Evolutionary conservation across 2,797 vertebrate genomes (phyloP).

Genomic region (Garrulus glandarius): DNA sequence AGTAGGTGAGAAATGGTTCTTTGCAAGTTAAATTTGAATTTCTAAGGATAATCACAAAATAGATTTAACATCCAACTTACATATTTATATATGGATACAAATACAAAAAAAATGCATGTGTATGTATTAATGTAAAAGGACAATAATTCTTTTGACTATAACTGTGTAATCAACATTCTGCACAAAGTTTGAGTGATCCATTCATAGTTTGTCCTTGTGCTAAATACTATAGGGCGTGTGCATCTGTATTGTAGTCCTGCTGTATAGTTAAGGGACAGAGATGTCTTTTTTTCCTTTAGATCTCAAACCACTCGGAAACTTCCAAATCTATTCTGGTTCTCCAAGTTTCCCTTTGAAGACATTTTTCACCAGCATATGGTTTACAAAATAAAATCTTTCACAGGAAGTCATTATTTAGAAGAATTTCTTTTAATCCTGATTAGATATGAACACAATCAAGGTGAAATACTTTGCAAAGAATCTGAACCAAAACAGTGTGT

Average conservation of each 20-base stretch:
- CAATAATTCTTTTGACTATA: background rate
- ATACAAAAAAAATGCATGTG: background rate
- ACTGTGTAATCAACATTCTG: background rate
- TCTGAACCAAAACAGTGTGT: background rate
- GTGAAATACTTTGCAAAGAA: background rate
- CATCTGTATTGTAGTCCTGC: background rate
- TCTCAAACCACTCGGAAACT: background rate
- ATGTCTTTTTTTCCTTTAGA: background rate
- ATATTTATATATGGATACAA: background rate
- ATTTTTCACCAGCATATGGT: background rate
- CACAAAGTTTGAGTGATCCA: background rate
- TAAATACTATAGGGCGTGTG: background rate
- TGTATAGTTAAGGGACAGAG: background rate
- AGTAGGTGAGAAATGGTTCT: background rate
- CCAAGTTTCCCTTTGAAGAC: background rate
- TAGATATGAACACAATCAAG: background rate
- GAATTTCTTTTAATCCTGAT: background rate
- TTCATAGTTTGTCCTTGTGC: background rate
- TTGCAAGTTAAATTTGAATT: background rate
- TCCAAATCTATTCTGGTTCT: background rate
- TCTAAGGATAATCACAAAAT: background rate
- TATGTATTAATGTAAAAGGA: background rate
- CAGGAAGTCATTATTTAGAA: background rate
- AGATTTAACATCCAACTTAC: background rate
- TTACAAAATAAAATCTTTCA: background rate